Evolutionary conservation across 2,888 invertebrate genomes (phyloP).

Genomic region (Oxytorus armatus): DNA sequence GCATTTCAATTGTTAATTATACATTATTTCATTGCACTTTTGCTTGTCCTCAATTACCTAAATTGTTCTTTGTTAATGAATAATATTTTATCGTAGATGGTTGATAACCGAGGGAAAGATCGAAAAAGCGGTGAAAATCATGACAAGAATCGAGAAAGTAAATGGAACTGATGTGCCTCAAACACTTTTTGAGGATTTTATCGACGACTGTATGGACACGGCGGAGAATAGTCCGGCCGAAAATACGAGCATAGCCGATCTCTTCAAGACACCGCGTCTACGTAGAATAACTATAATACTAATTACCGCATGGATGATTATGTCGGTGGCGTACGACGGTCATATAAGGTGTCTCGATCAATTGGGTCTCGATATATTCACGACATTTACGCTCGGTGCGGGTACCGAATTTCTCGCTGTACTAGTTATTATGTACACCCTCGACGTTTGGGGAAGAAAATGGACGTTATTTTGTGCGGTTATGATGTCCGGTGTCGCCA

Average conservation of each 20-base stretch:
- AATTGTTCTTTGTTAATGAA: too few species aligned
- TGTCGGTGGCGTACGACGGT: constrained; percentile 92
- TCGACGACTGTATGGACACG: constrained; percentile 76
- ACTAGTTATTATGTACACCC: constrained; percentile 89
- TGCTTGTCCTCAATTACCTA: too few species aligned
- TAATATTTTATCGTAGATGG: constrained; percentile 67
- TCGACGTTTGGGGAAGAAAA: constrained; percentile 91
- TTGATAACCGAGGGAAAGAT: constrained; percentile 74
- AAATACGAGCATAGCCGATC: constrained; percentile 76
- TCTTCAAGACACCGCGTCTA: constrained; percentile 82
- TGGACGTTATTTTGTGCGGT: constrained; percentile 92
- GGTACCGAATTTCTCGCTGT: constrained; percentile 93
- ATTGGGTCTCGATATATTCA: constrained; percentile 90
- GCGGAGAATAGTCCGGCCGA: constrained; percentile 52
- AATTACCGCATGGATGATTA: constrained; percentile 87
- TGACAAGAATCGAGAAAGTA: constrained; percentile 84
- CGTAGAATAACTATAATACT: constrained; percentile 72
- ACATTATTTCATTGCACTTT: too few species aligned
- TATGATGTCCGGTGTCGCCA: constrained; percentile 91
- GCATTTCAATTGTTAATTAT: too few species aligned
- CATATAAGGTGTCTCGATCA: constrained; percentile 93
- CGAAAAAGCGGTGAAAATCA: constrained; percentile 84
- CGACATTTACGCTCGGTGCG: constrained; percentile 92
- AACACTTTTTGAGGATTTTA: constrained; percentile 85
- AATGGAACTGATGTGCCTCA: constrained; percentile 85